These are phyloP conservation scores for Corythornis leucogaster DNA, from an alignment of 2,797 vertebrate genomes.

Conservation along the genomic window DNA sequence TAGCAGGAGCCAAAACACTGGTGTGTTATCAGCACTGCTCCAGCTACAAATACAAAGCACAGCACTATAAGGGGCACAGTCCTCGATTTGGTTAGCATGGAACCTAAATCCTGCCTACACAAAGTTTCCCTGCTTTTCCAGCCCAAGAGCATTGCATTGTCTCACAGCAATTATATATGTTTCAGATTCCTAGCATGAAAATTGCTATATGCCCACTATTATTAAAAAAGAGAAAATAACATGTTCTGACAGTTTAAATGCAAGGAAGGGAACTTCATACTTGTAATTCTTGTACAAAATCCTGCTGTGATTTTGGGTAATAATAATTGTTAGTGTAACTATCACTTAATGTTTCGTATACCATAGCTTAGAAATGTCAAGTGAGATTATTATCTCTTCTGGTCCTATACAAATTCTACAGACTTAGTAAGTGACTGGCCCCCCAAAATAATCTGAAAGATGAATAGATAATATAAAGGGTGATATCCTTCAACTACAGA, in stretches of 20 bases:
- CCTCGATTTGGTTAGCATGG: not conserved
- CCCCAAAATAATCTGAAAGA: fast-evolving
- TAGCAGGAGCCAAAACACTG: not conserved
- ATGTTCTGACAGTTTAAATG: not conserved
- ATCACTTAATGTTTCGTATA: not conserved
- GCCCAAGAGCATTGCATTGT: not conserved
- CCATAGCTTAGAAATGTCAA: not conserved
- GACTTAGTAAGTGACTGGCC: not conserved
- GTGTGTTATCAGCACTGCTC: not conserved
- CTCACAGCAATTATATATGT: not conserved
- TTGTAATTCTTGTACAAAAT: not conserved
- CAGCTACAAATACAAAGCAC: not conserved
- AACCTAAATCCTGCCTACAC: not conserved
- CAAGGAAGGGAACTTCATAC: not conserved
- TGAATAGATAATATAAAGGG: not conserved
- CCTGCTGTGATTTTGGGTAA: not conserved
- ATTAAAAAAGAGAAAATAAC: not conserved
- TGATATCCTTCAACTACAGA: not conserved
- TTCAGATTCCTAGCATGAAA: not conserved
- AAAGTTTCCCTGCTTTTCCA: not conserved
- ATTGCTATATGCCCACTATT: not conserved
- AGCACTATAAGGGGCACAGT: not conserved
- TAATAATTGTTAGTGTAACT: not conserved
- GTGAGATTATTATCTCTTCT: not conserved
- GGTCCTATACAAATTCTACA: not conserved